phyloP scores from a whole-genome alignment of 2,888 invertebrate species.

The Celastrina argiolus region DNA sequence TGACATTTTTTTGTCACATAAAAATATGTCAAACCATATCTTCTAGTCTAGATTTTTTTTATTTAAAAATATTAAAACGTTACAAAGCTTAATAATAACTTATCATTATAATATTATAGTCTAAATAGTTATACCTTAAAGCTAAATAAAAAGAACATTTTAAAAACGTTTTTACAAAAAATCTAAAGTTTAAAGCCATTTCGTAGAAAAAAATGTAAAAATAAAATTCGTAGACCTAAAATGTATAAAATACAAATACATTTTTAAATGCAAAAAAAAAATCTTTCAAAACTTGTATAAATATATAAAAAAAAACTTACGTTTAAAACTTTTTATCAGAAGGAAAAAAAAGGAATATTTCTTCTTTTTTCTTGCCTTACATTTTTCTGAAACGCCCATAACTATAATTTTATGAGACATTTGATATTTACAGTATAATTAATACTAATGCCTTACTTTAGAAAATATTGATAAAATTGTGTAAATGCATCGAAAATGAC shows the following conservation, averaged over 20 bases:
- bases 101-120: neutral
- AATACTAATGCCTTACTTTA: conserved; percentile 17
- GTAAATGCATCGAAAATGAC: conserved; percentile 54
- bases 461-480: conserved; percentile 31
- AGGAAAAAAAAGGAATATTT: neutral
- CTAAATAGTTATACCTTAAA: neutral
- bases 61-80: conserved; percentile 1
- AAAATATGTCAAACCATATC: too few species aligned
- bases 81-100: neutral
- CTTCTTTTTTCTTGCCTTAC: too few species aligned
- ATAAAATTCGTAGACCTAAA: neutral
- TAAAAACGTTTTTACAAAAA: neutral
- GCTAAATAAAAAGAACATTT: neutral
- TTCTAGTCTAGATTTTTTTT: neutral
- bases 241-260: neutral
- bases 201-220: neutral
- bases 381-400: neutral
- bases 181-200: neutral
- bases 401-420: neutral
- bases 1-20: too few species aligned
- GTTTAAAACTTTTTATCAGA: neutral
- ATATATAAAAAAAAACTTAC: neutral
- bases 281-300: neutral
- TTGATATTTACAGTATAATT: neutral
- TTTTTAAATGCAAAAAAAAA: conserved; percentile 2